Base-by-base conservation (phyloP, 2,113 vertebrate genomes). In the Heteronetta atricapilla region DNA sequence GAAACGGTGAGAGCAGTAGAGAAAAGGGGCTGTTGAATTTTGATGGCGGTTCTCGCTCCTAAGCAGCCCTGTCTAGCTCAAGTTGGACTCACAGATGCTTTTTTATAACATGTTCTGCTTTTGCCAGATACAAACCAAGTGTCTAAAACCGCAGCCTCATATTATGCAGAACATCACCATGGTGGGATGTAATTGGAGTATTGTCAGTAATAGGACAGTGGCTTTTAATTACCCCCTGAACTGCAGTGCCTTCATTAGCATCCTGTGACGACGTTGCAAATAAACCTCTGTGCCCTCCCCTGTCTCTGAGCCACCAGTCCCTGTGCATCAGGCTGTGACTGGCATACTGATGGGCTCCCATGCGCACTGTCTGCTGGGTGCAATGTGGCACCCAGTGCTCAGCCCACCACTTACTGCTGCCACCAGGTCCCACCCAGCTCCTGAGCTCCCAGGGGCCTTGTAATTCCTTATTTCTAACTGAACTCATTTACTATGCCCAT, bases 1-100 rank as follows among this genome's bases (percentile, higher is more conserved):
- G 99, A 99, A 75, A 99, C 98, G 99, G 99, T 99, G 95, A 81
- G 52, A n/a, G n/a, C 0, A 42, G 38, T 8, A 2, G 29, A 36
- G 16, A n/a, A n/a, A 22, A 16, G 15, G 13, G 82, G n/a, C 33
- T 36, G 25, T 7, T 53, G 52, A 18, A 5, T 28, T 68, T 38
- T 66, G 14, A 2, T 48, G 13, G 22, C 36, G 34, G 29, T 19
- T 22, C 40, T 67, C 33, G 2, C 34, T 40, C n/a, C 4, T 36
- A 55, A 52, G 28, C 17, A 46, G 52, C 33, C 29, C 62, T 85
- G 22, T 33, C 44, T 6, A 59, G 72, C 23, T 48, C 52, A 72
- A 40, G 36, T 78, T 93, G 91, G 56, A 64, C 8, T 81, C 40
- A 17, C 14, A 85, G 5, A 42, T 20, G 20, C 18, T 62, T 62